These are phyloP conservation scores for Mastomys coucha DNA, from an alignment of 2,113 vertebrate species.

Conservation along the genomic window DNA sequence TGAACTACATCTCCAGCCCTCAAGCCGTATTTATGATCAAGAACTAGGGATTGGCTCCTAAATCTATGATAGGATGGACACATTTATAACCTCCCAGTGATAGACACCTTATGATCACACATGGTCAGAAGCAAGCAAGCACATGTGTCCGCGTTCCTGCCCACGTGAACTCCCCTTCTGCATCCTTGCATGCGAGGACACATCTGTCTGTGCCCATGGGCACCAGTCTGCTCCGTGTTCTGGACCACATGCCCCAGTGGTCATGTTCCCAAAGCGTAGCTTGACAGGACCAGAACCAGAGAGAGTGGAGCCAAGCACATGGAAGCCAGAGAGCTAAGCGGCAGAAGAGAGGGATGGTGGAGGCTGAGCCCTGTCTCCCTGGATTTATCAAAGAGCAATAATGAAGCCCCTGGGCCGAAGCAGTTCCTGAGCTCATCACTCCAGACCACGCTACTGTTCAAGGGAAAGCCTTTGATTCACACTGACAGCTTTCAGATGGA, in stretches of 20 bases:
- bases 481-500: conserved; percentile 89
- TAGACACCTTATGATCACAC: not conserved
- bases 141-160: not conserved
- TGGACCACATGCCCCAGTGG: not conserved
- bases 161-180: not conserved
- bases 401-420: conserved; percentile 83
- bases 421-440: conserved; percentile 77
- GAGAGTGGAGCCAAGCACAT: not conserved
- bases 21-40: not conserved
- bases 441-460: conserved; percentile 83
- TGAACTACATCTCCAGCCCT: not conserved
- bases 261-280: not conserved
- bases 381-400: conserved; percentile 83
- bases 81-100: not conserved
- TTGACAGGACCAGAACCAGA: not conserved
- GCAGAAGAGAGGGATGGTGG: not conserved
- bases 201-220: not conserved
- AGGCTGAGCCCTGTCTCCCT: conserved; percentile 79
- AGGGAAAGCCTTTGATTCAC: conserved; percentile 86
- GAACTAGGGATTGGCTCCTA: not conserved
- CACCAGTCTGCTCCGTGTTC: not conserved
- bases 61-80: not conserved
- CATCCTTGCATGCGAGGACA: not conserved
- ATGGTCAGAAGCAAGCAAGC: not conserved
- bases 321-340: not conserved